phyloP scores from a whole-genome alignment of 2,797 vertebrate genomes.

The Gallinago solitaria region DNA sequence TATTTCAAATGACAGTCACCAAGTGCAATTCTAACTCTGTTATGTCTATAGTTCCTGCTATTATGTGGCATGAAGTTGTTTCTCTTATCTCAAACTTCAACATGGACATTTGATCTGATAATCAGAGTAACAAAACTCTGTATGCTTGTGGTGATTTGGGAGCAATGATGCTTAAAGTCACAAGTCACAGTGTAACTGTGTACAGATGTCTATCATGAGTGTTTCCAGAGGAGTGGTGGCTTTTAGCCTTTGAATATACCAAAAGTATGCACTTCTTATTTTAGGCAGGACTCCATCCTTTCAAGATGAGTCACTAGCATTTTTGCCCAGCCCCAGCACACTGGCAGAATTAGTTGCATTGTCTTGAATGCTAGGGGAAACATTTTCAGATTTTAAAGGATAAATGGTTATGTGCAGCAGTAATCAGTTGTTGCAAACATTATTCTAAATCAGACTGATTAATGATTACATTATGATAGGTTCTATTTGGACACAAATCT shows the following conservation, averaged over 20 bases:
- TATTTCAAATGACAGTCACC: neutral
- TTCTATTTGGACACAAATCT: slow-evolving; percentile 26
- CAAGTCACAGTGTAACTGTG: neutral
- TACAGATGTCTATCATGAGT: neutral
- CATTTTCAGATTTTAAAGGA: slow-evolving; percentile 28
- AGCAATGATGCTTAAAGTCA: neutral
- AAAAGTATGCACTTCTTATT: neutral
- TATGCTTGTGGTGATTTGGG: neutral
- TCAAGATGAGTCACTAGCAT: neutral
- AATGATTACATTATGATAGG: slow-evolving; percentile 1
- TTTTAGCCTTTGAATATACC: neutral
- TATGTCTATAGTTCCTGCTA: neutral
- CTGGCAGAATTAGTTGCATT: slow-evolving; percentile 31
- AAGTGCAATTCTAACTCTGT: neutral
- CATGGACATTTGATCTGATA: neutral
- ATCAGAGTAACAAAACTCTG: neutral
- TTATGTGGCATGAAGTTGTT: neutral
- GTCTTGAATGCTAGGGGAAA: neutral
- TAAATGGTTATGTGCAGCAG: neutral
- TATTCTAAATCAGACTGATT: slow-evolving; percentile 49
- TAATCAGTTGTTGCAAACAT: slow-evolving; percentile 35
- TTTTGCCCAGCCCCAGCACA: neutral
- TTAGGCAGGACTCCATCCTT: neutral
- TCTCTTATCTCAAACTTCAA: neutral
- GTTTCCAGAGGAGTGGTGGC: neutral